phyloP scores from a whole-genome alignment of 2,888 invertebrate species.

The Himalopsyche tibetana region DNA sequence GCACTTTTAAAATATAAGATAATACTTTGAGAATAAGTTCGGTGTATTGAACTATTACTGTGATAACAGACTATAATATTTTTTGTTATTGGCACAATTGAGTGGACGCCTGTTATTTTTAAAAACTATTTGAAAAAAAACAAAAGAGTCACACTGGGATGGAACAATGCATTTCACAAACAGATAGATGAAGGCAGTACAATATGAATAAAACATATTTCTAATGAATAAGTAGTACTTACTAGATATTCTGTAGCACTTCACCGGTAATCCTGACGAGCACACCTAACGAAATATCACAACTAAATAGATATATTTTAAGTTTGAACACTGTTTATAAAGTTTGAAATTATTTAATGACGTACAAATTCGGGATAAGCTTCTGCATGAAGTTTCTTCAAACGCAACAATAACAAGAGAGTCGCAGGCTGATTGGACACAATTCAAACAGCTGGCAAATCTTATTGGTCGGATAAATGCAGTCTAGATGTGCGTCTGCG shows the following conservation, averaged over 20 bases:
- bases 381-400: constrained; percentile 62
- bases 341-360: constrained; percentile 51
- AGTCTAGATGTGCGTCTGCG: constrained; percentile 51
- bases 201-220: background rate
- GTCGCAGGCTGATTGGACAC: constrained; percentile 48
- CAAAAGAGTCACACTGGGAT: background rate
- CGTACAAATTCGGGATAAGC: constrained; percentile 51
- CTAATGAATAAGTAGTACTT: background rate
- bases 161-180: background rate
- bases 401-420: constrained; percentile 58
- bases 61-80: too few relatives aligned
- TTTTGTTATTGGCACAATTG: too few relatives aligned
- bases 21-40: too few relatives aligned
- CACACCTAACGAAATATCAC: constrained; percentile 4
- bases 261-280: background rate
- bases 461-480: constrained; percentile 37
- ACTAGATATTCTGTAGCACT: background rate
- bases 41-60: too few relatives aligned
- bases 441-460: constrained; percentile 4
- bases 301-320: background rate
- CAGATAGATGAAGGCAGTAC: background rate
- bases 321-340: constrained; percentile 51
- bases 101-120: too few relatives aligned
- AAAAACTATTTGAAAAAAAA: background rate
- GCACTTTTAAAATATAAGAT: too few relatives aligned